A percentile compares a stretch with the other conserved stretches of the same genome.
Evolutionary conservation across 2,797 vertebrate genomes (phyloP).

Genomic region (Melanotaenia trifasciata): DNA sequence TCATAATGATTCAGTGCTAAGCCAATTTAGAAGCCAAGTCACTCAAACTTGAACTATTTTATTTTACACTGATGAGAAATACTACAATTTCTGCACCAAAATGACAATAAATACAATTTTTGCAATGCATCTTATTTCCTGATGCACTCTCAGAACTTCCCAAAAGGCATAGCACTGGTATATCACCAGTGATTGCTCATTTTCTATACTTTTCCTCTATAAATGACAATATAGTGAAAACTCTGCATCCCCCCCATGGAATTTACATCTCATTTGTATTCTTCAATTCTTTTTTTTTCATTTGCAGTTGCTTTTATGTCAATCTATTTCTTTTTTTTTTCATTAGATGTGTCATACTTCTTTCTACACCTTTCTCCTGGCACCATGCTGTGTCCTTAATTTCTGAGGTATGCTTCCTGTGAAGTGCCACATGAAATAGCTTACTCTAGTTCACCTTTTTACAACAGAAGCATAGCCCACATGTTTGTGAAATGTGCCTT

Average conservation of each 20-base stretch:
- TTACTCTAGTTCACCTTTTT: neutral
- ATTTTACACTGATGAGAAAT: neutral
- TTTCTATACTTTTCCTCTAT: conserved; percentile 27
- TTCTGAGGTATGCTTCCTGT: neutral
- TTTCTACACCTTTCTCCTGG: conserved; percentile 33
- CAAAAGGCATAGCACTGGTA: conserved; percentile 11
- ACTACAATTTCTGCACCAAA: neutral
- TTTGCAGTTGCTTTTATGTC: conserved; percentile 22
- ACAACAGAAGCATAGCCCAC: neutral
- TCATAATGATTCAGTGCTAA: neutral
- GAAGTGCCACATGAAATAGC: neutral
- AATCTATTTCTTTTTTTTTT: conserved; percentile 34
- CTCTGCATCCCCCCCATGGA: conserved; percentile 27
- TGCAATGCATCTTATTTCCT: neutral
- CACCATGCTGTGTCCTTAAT: conserved; percentile 13
- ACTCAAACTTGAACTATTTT: neutral
- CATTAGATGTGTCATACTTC: conserved; percentile 18
- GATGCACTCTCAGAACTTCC: conserved; percentile 9
- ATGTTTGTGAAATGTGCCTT: neutral
- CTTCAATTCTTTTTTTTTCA: neutral
- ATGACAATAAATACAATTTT: neutral
- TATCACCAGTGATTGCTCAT: conserved; percentile 41
- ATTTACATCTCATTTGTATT: conserved; percentile 44
- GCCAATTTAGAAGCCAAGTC: neutral
- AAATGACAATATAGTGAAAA: conserved; percentile 31